Evolutionary conservation across 2,797 vertebrate species (phyloP).

Genomic region (Peromyscus melanophrys): DNA sequence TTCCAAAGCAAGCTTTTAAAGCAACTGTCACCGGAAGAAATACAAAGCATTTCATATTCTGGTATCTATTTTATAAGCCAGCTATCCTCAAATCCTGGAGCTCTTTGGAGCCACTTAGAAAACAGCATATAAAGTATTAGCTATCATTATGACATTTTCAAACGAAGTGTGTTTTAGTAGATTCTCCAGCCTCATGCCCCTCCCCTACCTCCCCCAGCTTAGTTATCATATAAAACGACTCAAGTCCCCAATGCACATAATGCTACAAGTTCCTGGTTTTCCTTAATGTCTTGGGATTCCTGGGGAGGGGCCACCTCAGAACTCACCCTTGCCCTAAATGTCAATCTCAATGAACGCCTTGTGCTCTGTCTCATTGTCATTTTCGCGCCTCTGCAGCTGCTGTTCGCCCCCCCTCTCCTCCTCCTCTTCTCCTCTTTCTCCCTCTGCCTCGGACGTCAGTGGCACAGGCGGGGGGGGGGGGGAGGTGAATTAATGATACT

Average conservation of each 20-base stretch:
- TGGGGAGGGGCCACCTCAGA: neutral
- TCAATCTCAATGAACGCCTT: neutral
- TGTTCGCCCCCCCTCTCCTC: neutral
- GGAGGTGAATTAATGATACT: neutral
- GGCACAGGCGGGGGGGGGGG: accelerated
- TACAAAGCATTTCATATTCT: neutral
- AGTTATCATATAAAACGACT: neutral
- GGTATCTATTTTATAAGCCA: neutral
- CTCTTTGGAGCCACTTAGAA: neutral
- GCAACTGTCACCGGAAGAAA: neutral
- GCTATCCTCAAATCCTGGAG: neutral
- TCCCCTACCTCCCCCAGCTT: neutral
- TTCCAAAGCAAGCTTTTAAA: conserved; percentile 24
- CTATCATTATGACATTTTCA: neutral
- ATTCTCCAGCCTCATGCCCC: neutral
- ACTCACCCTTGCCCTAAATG: neutral
- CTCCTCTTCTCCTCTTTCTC: neutral
- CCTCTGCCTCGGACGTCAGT: neutral
- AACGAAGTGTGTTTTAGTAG: neutral
- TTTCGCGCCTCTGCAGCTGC: neutral
- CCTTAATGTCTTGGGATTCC: neutral
- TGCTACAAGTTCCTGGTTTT: neutral
- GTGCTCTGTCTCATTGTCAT: neutral
- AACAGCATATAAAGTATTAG: neutral
- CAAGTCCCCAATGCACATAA: neutral